Evolutionary conservation across 2,888 invertebrate species (phyloP).

Genomic region (Atethmia centrago): DNA sequence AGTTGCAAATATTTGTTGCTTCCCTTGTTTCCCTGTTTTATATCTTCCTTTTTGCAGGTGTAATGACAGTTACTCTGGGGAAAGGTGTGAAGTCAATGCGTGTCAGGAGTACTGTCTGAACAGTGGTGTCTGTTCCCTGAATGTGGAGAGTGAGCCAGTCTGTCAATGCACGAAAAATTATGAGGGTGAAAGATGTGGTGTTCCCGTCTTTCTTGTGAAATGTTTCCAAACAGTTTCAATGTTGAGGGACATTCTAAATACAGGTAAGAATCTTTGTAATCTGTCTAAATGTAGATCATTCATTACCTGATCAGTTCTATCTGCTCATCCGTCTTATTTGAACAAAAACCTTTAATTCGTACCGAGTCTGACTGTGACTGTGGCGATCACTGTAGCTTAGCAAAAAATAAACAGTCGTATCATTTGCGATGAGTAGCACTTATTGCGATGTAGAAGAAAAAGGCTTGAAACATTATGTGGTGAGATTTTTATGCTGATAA

Average conservation of each 20-base stretch:
- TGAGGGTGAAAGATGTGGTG: not conserved
- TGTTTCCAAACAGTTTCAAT: not conserved
- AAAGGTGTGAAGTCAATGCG: not conserved
- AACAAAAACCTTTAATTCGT: no score
- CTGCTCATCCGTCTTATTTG: no score
- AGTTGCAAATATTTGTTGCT: not conserved
- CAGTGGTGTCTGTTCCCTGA: not conserved
- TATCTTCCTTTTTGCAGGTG: not conserved
- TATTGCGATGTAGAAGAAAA: no score
- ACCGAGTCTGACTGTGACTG: no score
- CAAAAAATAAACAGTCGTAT: no score
- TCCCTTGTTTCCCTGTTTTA: not conserved
- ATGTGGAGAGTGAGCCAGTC: not conserved
- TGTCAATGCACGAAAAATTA: not conserved
- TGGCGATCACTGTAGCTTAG: no score
- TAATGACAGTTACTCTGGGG: not conserved
- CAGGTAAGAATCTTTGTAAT: slow-evolving; percentile 4
- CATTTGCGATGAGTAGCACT: no score
- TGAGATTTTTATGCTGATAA: no score
- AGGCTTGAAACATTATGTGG: no score
- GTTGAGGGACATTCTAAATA: not conserved
- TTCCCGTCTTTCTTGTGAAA: not conserved
- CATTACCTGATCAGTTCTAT: no score
- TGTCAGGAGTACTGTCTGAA: not conserved
- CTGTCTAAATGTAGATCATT: no score